phyloP scores from a whole-genome alignment of 2,797 vertebrate genomes.

The Leuciscus waleckii region DNA sequence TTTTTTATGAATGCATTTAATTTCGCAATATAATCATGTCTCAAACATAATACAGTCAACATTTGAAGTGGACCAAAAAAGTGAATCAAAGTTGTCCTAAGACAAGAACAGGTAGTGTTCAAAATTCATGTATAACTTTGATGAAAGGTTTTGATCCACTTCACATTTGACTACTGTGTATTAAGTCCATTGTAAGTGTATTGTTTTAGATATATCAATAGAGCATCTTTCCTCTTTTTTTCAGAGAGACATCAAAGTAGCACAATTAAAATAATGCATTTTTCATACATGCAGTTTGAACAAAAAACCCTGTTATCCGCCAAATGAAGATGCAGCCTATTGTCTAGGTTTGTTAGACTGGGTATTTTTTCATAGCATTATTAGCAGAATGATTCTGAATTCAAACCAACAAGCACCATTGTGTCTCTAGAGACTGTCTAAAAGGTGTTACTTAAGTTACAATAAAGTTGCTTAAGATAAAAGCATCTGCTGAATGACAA shows the following conservation, averaged over 20 bases:
- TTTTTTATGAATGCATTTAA: neutral
- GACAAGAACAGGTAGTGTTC: too few species aligned
- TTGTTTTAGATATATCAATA: neutral
- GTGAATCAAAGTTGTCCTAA: too few species aligned
- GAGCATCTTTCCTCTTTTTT: neutral
- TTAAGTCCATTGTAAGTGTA: neutral
- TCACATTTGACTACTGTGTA: neutral
- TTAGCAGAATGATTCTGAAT: neutral
- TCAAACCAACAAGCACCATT: neutral
- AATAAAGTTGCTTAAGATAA: neutral
- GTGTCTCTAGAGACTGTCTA: neutral
- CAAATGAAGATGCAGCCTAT: neutral
- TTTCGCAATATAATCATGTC: neutral
- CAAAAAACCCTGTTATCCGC: neutral
- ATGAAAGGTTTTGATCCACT: too few species aligned
- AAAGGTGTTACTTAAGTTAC: neutral
- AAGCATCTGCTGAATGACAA: neutral
- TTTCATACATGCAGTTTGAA: neutral
- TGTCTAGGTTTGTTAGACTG: neutral
- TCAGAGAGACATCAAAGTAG: neutral
- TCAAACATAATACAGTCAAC: neutral
- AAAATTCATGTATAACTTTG: too few species aligned
- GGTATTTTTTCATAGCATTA: too few species aligned
- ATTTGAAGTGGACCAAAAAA: too few species aligned
- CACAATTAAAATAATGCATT: neutral